Conservation (phyloP, 2,797 vertebrate genomes). For the Echeneis naucrates region DNA sequence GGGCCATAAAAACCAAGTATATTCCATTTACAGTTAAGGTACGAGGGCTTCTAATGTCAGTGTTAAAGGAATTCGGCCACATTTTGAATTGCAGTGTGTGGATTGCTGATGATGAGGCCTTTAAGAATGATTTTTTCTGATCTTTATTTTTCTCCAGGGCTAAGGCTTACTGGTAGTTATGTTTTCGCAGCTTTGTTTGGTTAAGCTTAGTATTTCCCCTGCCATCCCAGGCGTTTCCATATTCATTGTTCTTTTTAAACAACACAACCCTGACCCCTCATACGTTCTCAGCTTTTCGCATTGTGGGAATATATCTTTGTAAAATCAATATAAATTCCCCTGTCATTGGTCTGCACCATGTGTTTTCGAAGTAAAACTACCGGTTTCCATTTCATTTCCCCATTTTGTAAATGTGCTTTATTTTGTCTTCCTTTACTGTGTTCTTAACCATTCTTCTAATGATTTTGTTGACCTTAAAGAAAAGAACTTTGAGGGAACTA, state of each 20-base stretch:
- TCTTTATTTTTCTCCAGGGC: conserved; percentile 58
- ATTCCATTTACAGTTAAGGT: conserved; percentile 38
- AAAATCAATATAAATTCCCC: conserved; percentile 1
- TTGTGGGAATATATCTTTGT: conserved; percentile 33
- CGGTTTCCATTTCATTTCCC: background rate
- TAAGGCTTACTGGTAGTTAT: conserved; percentile 75
- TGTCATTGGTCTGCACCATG: background rate
- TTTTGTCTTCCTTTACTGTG: background rate
- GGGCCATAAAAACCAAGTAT: conserved; percentile 40
- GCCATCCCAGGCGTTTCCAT: conserved; percentile 54
- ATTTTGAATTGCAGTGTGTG: conserved; percentile 18
- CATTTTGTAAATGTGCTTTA: background rate
- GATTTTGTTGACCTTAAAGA: background rate
- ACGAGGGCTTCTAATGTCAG: conserved; percentile 17
- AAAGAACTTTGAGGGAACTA: background rate
- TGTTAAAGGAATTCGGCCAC: background rate
- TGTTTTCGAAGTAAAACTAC: background rate
- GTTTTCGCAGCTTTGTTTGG: conserved; percentile 80
- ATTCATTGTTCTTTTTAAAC: conserved; percentile 68
- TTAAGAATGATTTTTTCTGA: conserved; percentile 48
- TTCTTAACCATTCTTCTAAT: background rate
- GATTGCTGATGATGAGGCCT: conserved; percentile 43
- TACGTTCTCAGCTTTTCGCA: conserved; percentile 37
- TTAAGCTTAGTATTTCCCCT: conserved; percentile 67
- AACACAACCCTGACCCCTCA: conserved; percentile 44